phyloP scores from a whole-genome alignment of 2,797 vertebrate genomes.

The Spinibarbus caldwelli region DNA sequence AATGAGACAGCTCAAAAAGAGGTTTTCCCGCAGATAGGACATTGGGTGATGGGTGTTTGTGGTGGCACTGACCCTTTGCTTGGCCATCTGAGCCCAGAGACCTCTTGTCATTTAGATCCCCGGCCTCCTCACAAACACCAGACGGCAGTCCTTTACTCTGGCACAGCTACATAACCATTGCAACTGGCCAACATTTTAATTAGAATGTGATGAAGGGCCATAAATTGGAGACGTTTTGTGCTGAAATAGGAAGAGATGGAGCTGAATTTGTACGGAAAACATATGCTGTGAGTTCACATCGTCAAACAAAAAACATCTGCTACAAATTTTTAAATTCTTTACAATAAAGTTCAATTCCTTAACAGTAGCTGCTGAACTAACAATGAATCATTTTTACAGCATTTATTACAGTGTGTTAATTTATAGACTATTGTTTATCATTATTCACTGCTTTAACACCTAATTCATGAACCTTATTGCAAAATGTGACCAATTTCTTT shows the following conservation, averaged over 20 bases:
- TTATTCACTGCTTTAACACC: neutral
- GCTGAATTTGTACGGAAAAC: neutral
- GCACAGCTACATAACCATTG: slow-evolving; percentile 55
- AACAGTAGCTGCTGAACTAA: too few relatives aligned
- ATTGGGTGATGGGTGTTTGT: slow-evolving; percentile 40
- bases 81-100: slow-evolving; percentile 38
- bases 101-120: slow-evolving; percentile 67
- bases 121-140: slow-evolving; percentile 58
- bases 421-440: too few relatives aligned
- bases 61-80: slow-evolving; percentile 40
- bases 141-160: slow-evolving; percentile 64
- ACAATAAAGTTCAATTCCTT: too few relatives aligned
- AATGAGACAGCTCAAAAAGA: neutral
- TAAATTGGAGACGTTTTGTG: slow-evolving; percentile 58
- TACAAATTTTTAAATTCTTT: neutral
- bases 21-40: slow-evolving; percentile 13
- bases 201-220: slow-evolving; percentile 53
- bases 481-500: neutral
- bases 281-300: neutral
- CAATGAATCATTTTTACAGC: neutral
- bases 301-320: neutral
- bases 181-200: slow-evolving; percentile 63
- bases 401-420: neutral
- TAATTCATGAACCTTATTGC: neutral
- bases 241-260: slow-evolving; percentile 48